A percentile compares a stretch with the other conserved stretches of the same genome.
Evolutionary conservation across 1,140 invertebrate genomes (phyloP).

Genomic region (Ceratina australensis): DNA sequence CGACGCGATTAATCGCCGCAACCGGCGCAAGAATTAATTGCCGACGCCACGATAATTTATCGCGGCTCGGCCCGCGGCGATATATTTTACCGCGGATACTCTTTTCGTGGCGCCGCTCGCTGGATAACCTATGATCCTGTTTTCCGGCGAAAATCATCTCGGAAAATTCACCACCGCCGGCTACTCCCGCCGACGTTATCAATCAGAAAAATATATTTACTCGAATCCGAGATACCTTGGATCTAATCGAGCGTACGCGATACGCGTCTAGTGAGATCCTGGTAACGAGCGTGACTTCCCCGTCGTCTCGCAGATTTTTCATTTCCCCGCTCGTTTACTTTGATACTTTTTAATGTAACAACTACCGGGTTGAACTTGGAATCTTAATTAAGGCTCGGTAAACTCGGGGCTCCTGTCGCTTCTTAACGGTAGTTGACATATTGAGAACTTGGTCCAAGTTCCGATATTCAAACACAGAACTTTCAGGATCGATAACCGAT

Average conservation of each 20-base stretch:
- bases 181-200: too few relatives aligned
- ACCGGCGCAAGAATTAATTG: conserved; percentile 56
- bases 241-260: too few relatives aligned
- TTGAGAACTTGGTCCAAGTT: neutral
- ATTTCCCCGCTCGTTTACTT: neutral
- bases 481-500: conserved; percentile 1
- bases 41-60: neutral
- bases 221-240: too few relatives aligned
- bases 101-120: conserved; percentile 36
- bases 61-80: conserved; percentile 30
- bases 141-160: conserved; percentile 31
- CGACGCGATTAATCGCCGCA: conserved; percentile 55
- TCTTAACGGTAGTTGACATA: conserved; percentile 17
- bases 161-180: neutral
- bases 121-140: conserved; percentile 45
- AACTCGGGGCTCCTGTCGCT: neutral
- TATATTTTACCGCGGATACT: conserved; percentile 53
- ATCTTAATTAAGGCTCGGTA: conserved; percentile 27
- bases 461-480: neutral
- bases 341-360: conserved; percentile 7
- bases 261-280: neutral
- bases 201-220: too few relatives aligned
- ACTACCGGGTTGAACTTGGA: neutral
- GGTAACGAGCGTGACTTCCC: conserved; percentile 1
- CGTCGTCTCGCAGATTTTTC: neutral